phyloP scores from a whole-genome alignment of 2,888 invertebrate species.

The Heteromyza rotundicornis region DNA sequence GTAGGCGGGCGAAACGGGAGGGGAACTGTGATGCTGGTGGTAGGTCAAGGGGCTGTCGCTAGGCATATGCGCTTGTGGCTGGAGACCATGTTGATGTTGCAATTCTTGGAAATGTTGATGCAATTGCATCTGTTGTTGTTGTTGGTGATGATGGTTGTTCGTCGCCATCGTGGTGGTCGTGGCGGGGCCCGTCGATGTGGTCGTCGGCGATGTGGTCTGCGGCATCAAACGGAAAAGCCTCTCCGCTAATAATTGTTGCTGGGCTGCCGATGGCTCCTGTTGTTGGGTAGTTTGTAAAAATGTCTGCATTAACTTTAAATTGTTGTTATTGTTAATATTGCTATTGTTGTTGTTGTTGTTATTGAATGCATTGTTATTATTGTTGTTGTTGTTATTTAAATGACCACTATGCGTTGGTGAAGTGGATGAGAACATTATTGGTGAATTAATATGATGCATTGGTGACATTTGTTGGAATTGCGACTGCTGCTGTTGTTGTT shows the following conservation, averaged over 20 bases:
- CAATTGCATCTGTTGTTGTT: constrained; percentile 42
- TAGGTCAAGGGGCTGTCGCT: constrained; percentile 25
- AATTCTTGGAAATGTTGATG: constrained; percentile 45
- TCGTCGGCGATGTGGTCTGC: constrained; percentile 40
- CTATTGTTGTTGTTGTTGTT: constrained; percentile 29
- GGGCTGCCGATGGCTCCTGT: constrained; percentile 26
- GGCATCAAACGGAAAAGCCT: constrained; percentile 49
- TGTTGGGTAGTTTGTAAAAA: constrained; percentile 54
- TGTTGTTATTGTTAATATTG: constrained; percentile 41
- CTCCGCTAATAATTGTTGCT: constrained; percentile 44
- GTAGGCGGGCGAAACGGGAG: constrained; percentile 30
- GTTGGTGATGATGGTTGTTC: constrained; percentile 38
- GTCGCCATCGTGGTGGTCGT: constrained; percentile 31
- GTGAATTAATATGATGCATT: constrained; percentile 35
- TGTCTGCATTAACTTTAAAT: constrained; percentile 55
- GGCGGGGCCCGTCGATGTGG: constrained; percentile 38
- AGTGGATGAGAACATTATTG: constrained; percentile 44
- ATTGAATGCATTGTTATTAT: constrained; percentile 28
- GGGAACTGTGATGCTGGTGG: constrained; percentile 32
- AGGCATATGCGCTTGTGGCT: constrained; percentile 6
- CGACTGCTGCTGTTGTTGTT: constrained; percentile 34
- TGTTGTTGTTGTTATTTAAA: constrained; percentile 42
- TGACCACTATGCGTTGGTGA: constrained; percentile 46
- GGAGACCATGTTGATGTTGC: constrained; percentile 37
- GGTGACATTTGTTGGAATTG: constrained; percentile 48